phyloP scores from a whole-genome alignment of 2,113 vertebrate species.

The Paedocypris sp. region DNA sequence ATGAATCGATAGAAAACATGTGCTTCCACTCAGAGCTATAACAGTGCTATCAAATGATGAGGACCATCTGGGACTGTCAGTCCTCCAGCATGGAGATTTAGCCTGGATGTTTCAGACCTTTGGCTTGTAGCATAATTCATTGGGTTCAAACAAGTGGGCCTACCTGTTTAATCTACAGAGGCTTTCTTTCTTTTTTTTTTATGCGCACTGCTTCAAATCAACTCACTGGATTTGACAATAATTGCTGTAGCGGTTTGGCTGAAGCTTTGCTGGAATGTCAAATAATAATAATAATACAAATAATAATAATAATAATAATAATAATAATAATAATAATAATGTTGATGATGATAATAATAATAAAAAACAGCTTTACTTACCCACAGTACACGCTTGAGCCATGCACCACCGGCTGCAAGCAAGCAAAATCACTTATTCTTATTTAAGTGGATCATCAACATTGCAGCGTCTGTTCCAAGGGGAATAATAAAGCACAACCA shows the following conservation, averaged over 20 bases:
- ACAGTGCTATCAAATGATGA: conserved; percentile 27
- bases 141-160: not conserved
- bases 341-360: too few species aligned
- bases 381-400: not conserved
- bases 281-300: not conserved
- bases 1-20: conserved; percentile 40
- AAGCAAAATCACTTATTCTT: conserved; percentile 15
- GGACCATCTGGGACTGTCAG: conserved; percentile 33
- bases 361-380: too few species aligned
- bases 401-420: not conserved
- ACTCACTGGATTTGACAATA: not conserved
- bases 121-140: conserved; percentile 19
- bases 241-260: conserved; percentile 1
- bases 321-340: too few species aligned
- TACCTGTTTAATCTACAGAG: not conserved
- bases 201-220: not conserved
- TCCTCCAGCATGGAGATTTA: conserved; percentile 25
- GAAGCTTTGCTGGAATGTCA: not conserved
- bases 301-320: too few species aligned
- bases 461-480: not conserved
- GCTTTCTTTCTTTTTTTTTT: not conserved
- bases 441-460: conserved; percentile 8
- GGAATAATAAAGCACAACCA: conserved; percentile 2
- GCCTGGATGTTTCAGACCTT: conserved; percentile 20
- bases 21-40: conserved; percentile 38